Evolutionary conservation across 2,113 vertebrate genomes (phyloP).

Genomic region (Morone chrysops): DNA sequence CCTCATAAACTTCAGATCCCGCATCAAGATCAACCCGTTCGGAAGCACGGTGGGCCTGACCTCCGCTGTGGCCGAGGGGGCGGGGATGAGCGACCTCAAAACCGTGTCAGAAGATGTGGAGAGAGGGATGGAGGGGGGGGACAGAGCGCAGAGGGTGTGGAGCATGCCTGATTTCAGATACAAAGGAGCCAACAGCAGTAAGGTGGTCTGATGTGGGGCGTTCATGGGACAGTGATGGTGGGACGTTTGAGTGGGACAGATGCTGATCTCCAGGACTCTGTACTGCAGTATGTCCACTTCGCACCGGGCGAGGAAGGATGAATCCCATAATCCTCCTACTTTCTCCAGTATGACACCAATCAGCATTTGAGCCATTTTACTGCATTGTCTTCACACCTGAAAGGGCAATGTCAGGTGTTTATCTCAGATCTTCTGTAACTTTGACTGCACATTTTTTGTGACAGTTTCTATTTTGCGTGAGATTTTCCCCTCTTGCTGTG

Average conservation of each 20-base stretch:
- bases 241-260: conserved; percentile 7
- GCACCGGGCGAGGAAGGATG: neutral
- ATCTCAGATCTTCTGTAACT: neutral
- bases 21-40: conserved; percentile 92
- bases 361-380: conserved; percentile 30
- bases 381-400: conserved; percentile 3
- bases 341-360: conserved; percentile 20
- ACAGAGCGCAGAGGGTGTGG: conserved; percentile 87
- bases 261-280: neutral
- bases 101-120: conserved; percentile 97
- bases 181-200: conserved; percentile 78
- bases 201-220: conserved; percentile 57
- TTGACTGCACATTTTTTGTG: neutral
- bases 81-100: conserved; percentile 83
- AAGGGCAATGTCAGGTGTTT: neutral
- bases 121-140: conserved; percentile 72
- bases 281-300: conserved; percentile 1
- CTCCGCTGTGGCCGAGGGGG: conserved; percentile 53
- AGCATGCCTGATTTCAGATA: conserved; percentile 94
- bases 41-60: conserved; percentile 84
- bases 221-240: neutral
- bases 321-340: neutral
- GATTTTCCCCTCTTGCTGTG: conserved; percentile 31
- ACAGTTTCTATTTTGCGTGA: conserved; percentile 8
- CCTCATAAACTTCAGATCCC: conserved; percentile 88